Conservation (phyloP, 2,797 vertebrate genomes). For the Gouania willdenowi region DNA sequence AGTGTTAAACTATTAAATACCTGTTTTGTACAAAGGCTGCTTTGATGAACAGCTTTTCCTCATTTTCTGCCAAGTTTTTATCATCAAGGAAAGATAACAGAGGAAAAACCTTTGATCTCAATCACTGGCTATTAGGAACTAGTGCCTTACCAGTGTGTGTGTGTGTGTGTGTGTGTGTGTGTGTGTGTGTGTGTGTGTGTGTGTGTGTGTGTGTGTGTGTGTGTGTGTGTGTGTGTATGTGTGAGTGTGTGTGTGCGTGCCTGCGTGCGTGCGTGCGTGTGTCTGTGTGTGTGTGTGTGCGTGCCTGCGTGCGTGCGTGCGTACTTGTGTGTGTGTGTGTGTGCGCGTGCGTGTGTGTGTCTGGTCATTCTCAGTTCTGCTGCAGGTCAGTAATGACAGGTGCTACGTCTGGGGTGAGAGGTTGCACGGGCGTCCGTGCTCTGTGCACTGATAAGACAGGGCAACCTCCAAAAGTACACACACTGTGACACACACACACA, state of each 20-base stretch:
- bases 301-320: conserved; percentile 51
- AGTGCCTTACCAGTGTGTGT: conserved; percentile 58
- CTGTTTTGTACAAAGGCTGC: conserved; percentile 20
- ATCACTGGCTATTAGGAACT: conserved; percentile 50
- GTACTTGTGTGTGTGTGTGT: conserved; percentile 45
- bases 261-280: too few relatives aligned
- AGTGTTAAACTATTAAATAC: too few relatives aligned
- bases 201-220: conserved; percentile 27
- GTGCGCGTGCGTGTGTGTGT: conserved; percentile 27
- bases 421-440: conserved; percentile 63
- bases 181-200: too few relatives aligned
- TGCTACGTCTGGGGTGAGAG: conserved; percentile 83
- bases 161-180: conserved; percentile 52
- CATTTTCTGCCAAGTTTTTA: conserved; percentile 53
- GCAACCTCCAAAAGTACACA: conserved; percentile 21
- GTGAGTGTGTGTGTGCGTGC: too few relatives aligned
- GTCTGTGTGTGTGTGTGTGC: conserved; percentile 34
- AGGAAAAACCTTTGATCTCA: conserved; percentile 60
- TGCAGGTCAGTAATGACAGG: conserved; percentile 85
- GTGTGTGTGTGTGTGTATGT: too few relatives aligned
- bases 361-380: conserved; percentile 86
- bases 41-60: conserved; percentile 52
- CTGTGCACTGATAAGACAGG: conserved; percentile 72
- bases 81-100: conserved; percentile 45
- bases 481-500: background rate